Evolutionary conservation across 1,140 invertebrate genomes (phyloP).

Genomic region (Adelges cooleyi): DNA sequence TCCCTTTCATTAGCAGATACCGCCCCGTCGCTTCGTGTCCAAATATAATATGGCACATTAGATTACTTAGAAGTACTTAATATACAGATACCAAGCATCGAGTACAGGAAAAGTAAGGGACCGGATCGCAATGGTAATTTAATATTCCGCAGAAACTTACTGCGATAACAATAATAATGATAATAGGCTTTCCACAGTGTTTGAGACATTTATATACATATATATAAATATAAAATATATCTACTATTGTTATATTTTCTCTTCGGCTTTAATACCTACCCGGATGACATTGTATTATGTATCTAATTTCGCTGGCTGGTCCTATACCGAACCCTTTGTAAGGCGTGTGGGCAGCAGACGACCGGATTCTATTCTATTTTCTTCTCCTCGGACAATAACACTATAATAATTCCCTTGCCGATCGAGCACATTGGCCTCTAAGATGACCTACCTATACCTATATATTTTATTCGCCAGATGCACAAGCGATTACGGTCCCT

Average conservation of each 20-base stretch:
- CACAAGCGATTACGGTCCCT: slow-evolving; percentile 6
- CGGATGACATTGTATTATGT: background rate
- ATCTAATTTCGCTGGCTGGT: slow-evolving; percentile 8
- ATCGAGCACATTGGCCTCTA: background rate
- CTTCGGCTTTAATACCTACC: background rate
- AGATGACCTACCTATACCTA: too few relatives aligned
- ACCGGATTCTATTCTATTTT: background rate
- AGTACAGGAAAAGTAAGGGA: background rate
- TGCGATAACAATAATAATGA: too few relatives aligned
- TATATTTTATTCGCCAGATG: background rate
- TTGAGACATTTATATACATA: too few relatives aligned
- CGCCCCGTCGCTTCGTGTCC: too few relatives aligned
- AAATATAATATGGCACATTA: too few relatives aligned
- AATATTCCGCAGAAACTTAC: too few relatives aligned
- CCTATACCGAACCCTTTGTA: background rate
- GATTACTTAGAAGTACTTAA: too few relatives aligned
- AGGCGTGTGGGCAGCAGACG: background rate
- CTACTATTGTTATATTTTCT: slow-evolving; percentile 17
- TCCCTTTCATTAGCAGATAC: too few relatives aligned
- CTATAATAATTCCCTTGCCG: background rate
- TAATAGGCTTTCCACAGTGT: too few relatives aligned
- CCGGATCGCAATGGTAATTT: slow-evolving; percentile 9
- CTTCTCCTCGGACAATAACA: background rate
- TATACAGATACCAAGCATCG: too few relatives aligned
- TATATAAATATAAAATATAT: too few relatives aligned